phyloP scores from a whole-genome alignment of 1,140 invertebrate species.

The Leguminivora glycinivorella region DNA sequence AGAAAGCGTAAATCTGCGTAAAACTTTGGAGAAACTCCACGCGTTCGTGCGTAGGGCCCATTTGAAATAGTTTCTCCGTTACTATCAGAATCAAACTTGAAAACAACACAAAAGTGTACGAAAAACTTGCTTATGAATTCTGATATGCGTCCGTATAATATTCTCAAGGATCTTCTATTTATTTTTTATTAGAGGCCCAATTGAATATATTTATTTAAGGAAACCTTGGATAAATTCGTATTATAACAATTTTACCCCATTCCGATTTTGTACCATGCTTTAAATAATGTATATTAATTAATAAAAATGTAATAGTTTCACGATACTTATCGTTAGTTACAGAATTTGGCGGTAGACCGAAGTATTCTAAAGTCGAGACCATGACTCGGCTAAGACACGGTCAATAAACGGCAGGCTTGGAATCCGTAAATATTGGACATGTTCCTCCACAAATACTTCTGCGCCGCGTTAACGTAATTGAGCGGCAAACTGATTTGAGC shows the following conservation, averaged over 20 bases:
- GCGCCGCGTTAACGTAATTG: constrained; percentile 20
- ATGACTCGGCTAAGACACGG: constrained; percentile 4
- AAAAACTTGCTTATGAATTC: neutral
- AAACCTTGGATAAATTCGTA: neutral
- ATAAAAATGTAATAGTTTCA: neutral
- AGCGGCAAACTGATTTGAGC: constrained; percentile 10
- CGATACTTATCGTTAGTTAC: neutral
- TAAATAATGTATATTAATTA: neutral
- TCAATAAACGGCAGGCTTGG: constrained; percentile 23
- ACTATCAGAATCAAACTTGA: neutral
- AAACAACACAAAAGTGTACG: neutral
- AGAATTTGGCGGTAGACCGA: neutral
- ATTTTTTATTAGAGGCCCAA: too few relatives aligned
- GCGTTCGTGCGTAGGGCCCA: constrained; percentile 12
- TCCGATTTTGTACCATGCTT: neutral
- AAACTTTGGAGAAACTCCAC: constrained; percentile 24
- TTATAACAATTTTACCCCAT: neutral
- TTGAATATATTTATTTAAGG: neutral
- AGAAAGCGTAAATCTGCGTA: constrained; percentile 21
- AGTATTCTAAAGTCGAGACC: neutral
- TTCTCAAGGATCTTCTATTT: too few relatives aligned
- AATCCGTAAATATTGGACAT: constrained; percentile 23
- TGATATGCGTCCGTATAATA: too few relatives aligned
- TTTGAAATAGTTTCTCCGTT: constrained; percentile 15
- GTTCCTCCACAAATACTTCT: neutral